A percentile compares a stretch with the other conserved stretches of the same genome.
phyloP scores from a whole-genome alignment of 2,888 invertebrate species.

The Nesidiocoris tenuis region DNA sequence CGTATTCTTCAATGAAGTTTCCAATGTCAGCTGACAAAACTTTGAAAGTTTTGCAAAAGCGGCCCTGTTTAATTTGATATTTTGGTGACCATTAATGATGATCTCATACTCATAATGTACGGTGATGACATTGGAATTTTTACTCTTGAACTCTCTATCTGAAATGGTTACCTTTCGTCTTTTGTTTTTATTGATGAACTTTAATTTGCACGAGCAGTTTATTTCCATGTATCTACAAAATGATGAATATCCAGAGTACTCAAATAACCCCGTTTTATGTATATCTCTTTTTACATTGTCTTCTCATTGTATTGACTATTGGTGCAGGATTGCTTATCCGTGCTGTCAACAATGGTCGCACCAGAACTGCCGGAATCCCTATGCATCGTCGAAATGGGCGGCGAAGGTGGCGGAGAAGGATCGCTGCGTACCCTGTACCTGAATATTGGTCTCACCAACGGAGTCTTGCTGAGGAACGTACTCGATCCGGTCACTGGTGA shows the following conservation, averaged over 20 bases:
- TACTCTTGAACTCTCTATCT: constrained; percentile 35
- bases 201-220: no score
- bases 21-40: no score
- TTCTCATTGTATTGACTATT: not conserved
- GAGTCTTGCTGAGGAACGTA: constrained; percentile 88
- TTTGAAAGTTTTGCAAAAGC: no score
- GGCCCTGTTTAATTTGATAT: no score
- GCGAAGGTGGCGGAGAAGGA: constrained; percentile 66
- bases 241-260: no score
- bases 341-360: constrained; percentile 93
- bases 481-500: constrained; percentile 95
- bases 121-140: no score
- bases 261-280: not conserved
- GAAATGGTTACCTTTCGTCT: constrained; percentile 1
- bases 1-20: no score
- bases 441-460: constrained; percentile 96
- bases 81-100: no score
- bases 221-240: no score
- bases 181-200: no score
- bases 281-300: not conserved
- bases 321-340: constrained; percentile 84
- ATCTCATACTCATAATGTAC: no score
- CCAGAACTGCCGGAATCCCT: constrained; percentile 95
- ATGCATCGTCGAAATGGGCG: constrained; percentile 92
- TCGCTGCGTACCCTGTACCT: constrained; percentile 75